These are phyloP conservation scores for Cataglyphis altisquamis DNA, from an alignment of 2,888 invertebrate genomes.

Conservation along the genomic window DNA sequence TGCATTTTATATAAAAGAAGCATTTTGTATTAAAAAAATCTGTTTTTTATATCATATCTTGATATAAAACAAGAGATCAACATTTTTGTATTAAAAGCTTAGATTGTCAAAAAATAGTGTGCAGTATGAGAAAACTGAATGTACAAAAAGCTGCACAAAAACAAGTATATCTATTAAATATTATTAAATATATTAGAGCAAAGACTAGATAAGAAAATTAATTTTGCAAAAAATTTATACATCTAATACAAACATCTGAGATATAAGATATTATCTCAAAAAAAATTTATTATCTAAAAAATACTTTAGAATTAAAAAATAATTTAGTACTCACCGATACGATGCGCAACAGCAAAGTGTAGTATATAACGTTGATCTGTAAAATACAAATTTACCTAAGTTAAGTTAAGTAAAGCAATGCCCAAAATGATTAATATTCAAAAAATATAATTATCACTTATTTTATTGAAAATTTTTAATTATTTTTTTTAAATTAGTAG, in stretches of 20 bases:
- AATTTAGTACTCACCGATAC: neutral
- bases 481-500: too few relatives aligned
- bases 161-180: neutral
- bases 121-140: neutral
- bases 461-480: neutral
- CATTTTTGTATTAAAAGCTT: neutral
- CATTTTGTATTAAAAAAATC: neutral
- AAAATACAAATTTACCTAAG: neutral
- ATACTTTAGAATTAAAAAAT: neutral
- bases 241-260: neutral
- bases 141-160: neutral
- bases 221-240: neutral
- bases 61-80: neutral
- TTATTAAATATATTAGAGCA: neutral
- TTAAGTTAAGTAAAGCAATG: conserved; percentile 6
- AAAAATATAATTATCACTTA: neutral
- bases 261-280: neutral
- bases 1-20: neutral
- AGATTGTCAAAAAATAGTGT: neutral
- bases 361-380: neutral
- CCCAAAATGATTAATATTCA: neutral
- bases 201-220: neutral
- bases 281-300: neutral
- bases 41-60: neutral
- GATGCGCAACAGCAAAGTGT: neutral